Evolutionary conservation across 35 echinoderm and acorn worm species (phyloP), one percentile per base, ranked within the genome.

Genomic region (Ophioderma brevispina): DNA sequence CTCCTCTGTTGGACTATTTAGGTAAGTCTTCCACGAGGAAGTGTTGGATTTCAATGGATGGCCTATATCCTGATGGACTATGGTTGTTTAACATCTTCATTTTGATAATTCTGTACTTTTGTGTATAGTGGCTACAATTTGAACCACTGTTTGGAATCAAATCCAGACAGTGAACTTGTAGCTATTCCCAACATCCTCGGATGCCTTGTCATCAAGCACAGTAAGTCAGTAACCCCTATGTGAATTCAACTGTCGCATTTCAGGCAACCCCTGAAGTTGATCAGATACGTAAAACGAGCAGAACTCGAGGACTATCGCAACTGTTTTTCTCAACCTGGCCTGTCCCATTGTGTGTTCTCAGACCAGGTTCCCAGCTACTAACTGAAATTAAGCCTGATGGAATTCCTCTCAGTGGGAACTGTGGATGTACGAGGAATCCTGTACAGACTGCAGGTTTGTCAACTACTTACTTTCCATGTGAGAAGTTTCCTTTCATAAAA

Each of bases 391-490:
- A 87, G 55, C 82, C 70, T 0, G 96, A 85, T 37, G 94, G 76
- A 32, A 33, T 13, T 98, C 89, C 77, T 92, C 92, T n/a, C 70
- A 89, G 25, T 98, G 96, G 96, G 96, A 98, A 77, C 87, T 88
- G 30, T 98, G 96, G 96, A 87, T 8, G 92, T 98, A 14, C 75
- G 89, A 39, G 96, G 96, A 77, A 75, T 2, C 25, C 37, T 25
- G 86, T 98, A 84, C 78, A 94, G 46, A 23, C 63, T 97, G 35
- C 80, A 81, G 95, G 94, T 79, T 97, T 38, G 37, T 76, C 21
- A 78, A 94, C 56, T 76, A 97, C 39, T 94, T n/a, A n/a, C n/a
- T n/a, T n/a, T 97, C 39, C 85, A 98, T 92, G 96, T 98, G 34
- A 85, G 34, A 80, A 80, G n/a, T 30, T 28, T 8, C 6, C 6